Base-by-base conservation (phyloP, 1,140 invertebrate genomes). In the Ephestia elutella region DNA sequence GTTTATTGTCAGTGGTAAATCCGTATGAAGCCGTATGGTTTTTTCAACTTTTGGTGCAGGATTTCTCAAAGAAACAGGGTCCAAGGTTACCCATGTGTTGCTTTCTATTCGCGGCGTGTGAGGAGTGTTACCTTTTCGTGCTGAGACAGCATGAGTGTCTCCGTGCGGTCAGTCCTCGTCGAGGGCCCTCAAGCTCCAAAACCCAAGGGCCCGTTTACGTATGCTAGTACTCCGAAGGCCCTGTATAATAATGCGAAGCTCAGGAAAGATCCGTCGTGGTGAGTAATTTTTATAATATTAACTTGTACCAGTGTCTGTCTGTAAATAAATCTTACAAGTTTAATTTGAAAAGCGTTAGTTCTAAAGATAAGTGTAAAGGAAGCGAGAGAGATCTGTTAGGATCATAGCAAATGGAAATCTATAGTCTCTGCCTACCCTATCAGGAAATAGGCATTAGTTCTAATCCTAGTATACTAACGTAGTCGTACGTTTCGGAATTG, bases 161-260 rank as follows among this genome's bases (percentile, higher is more conserved):
- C 78, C 30, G 73, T 85, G 56, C 76, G 78, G n/a, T 72, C 79
- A 15, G 75, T 86, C 61, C 64, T 84, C 56, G 80, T 86, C 57
- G 80, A 81, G 55, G 80, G 76, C 13, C 82, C 81, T 30, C 75
- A 80, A 59, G 67, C 70, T 19, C 67, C 72, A 20, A 71, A 73
- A 35, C 63, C 63, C 51, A 75, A 79, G 75, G 85, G 87, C 21
- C 79, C 84, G 44, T 89, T 77, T 63, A 89, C 87, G 50, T 90
- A 84, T 75, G 78, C 80, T 74, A 90, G 81, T 65, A 78, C 82
- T 0, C 89, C 89, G 17, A 63, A 80, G 18, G 84, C 84, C 13
- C 75, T 90, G 11, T 89, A 89, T 75, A 89, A 88, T 65, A 90
- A 90, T 67, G 72, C 72, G 15, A 89, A 89, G 57, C 78, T 89